Evolutionary conservation across 2,113 vertebrate species (phyloP).

Genomic region (Passer montanus): DNA sequence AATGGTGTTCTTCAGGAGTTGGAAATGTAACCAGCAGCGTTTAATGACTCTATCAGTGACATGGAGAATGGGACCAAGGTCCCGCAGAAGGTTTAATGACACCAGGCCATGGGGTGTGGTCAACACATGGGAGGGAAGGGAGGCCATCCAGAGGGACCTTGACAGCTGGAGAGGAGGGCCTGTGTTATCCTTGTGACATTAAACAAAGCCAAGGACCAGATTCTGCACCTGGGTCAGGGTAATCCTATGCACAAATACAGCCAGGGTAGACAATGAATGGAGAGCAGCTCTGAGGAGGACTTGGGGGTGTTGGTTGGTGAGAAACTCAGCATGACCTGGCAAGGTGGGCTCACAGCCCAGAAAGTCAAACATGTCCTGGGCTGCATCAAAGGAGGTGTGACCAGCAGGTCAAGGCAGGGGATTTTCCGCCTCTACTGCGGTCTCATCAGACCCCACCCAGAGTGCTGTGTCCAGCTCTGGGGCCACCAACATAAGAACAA

Average conservation of each 20-base stretch:
- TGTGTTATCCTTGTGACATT: not conserved
- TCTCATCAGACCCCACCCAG: too few relatives aligned
- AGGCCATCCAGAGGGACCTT: not conserved
- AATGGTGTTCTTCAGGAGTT: not conserved
- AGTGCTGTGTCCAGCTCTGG: not conserved
- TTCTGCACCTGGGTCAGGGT: not conserved
- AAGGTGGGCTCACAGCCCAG: not conserved
- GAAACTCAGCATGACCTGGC: not conserved
- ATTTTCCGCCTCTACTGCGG: not conserved
- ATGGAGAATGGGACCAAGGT: accelerated
- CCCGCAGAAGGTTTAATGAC: not conserved
- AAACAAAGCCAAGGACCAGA: not conserved
- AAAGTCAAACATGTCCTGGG: not conserved
- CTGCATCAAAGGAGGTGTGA: not conserved
- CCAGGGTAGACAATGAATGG: not conserved
- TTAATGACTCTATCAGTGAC: not conserved
- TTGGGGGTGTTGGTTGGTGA: not conserved
- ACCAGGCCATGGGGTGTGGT: not conserved
- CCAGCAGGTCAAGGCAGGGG: not conserved
- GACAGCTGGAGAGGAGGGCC: not conserved
- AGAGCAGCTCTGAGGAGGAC: not conserved
- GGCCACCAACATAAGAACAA: not conserved
- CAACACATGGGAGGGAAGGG: not conserved
- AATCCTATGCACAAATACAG: not conserved
- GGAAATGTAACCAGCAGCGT: not conserved